These are phyloP conservation scores for Chalcosyrphus nemorum DNA, from an alignment of 2,888 invertebrate genomes.

Conservation along the genomic window DNA sequence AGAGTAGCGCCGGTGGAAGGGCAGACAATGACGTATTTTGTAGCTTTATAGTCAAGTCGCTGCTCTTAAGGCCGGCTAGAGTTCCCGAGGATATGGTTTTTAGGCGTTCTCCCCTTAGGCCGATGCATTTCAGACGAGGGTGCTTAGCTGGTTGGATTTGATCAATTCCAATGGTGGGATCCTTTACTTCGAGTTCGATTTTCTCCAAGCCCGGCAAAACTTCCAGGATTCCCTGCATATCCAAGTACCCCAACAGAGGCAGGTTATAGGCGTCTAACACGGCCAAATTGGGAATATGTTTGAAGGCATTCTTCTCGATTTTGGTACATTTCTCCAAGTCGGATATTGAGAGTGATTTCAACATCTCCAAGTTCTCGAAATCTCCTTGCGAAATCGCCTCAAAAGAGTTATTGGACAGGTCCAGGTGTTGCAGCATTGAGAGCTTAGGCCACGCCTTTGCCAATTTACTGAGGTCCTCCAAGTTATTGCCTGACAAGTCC, in stretches of 20 bases:
- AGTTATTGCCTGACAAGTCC: constrained; percentile 89
- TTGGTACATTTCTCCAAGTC: constrained; percentile 87
- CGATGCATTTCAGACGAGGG: constrained; percentile 89
- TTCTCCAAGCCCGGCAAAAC: constrained; percentile 88
- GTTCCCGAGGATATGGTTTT: constrained; percentile 92
- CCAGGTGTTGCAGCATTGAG: constrained; percentile 87
- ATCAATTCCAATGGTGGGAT: constrained; percentile 90
- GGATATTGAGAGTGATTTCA: constrained; percentile 86
- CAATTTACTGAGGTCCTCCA: constrained; percentile 85
- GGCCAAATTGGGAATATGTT: constrained; percentile 87
- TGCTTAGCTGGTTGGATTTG: constrained; percentile 91
- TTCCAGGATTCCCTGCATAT: constrained; percentile 92
- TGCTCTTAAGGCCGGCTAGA: constrained; percentile 90
- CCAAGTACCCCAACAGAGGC: constrained; percentile 91
- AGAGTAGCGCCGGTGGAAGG: constrained; percentile 91
- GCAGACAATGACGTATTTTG: constrained; percentile 90
- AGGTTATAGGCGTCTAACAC: constrained; percentile 88
- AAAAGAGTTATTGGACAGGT: constrained; percentile 93
- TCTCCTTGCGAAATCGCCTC: constrained; percentile 89
- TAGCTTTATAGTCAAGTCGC: constrained; percentile 87
- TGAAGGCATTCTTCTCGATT: constrained; percentile 92
- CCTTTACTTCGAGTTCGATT: constrained; percentile 93
- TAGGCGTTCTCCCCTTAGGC: constrained; percentile 88
- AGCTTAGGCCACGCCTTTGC: constrained; percentile 88
- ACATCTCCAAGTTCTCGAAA: constrained; percentile 87